Conservation (phyloP, 2,113 vertebrate genomes). For the Centropus unirufus region DNA sequence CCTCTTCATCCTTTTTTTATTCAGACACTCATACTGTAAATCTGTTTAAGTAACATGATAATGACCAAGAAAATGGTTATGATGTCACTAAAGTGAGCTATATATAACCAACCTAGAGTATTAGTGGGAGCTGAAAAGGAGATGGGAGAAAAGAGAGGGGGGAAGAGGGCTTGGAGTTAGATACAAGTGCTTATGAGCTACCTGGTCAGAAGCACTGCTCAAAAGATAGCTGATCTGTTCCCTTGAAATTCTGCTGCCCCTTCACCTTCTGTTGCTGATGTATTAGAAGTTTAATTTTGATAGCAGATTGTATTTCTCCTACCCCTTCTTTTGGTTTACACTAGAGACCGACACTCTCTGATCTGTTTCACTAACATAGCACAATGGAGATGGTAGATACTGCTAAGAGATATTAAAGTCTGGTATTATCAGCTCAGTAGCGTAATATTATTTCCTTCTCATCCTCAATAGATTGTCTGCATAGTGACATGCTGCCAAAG, state of each 20-base stretch:
- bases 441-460: slow-evolving; percentile 51
- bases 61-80: slow-evolving; percentile 56
- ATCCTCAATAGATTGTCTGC: slow-evolving; percentile 30
- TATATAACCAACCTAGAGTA: slow-evolving; percentile 50
- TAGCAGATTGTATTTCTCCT: neutral
- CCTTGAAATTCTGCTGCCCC: neutral
- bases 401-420: slow-evolving; percentile 56
- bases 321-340: neutral
- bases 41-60: slow-evolving; percentile 64
- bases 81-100: slow-evolving; percentile 65
- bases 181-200: slow-evolving; percentile 39
- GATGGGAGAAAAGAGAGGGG: neutral
- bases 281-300: slow-evolving; percentile 43
- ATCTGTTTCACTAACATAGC: slow-evolving; percentile 43
- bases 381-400: slow-evolving; percentile 25
- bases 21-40: neutral
- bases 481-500: slow-evolving; percentile 39
- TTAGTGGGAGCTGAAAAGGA: slow-evolving; percentile 27
- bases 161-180: slow-evolving; percentile 16
- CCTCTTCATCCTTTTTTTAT: neutral
- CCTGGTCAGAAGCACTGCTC: neutral
- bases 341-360: neutral
- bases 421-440: slow-evolving; percentile 34
- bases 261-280: neutral
- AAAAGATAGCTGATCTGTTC: neutral